Evolutionary conservation across 2,797 vertebrate genomes (phyloP).

Genomic region (Molothrus aeneus): DNA sequence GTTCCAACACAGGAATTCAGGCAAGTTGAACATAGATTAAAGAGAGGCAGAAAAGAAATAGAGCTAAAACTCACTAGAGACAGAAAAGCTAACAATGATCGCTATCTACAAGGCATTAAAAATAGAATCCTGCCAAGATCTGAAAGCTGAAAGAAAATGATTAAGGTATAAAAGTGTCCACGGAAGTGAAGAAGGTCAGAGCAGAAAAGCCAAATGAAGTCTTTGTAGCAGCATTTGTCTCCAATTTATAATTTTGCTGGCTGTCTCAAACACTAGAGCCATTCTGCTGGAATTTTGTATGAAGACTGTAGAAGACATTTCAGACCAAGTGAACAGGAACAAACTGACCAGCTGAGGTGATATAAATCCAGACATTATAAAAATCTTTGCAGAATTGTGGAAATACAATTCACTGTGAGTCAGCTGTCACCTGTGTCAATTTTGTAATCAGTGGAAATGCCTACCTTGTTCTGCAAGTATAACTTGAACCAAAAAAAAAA

Average conservation of each 20-base stretch:
- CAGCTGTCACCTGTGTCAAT: neutral
- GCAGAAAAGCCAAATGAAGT: neutral
- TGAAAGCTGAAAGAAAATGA: neutral
- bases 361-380: neutral
- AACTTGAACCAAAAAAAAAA: neutral
- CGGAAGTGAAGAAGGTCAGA: neutral
- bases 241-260: fast-evolving
- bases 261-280: neutral
- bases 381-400: neutral
- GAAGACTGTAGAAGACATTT: neutral
- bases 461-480: neutral
- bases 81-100: neutral
- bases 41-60: neutral
- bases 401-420: neutral
- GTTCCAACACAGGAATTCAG: neutral
- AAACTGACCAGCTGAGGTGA: neutral
- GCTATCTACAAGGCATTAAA: neutral
- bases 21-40: neutral
- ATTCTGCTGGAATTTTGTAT: neutral
- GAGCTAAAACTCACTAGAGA: neutral
- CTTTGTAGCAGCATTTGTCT: neutral
- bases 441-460: neutral
- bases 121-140: slow-evolving; percentile 17
- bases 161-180: neutral
- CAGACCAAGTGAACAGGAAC: neutral